A percentile compares a stretch with the other conserved stretches of the same genome.
These are phyloP conservation scores for Cavia aperea DNA, from an alignment of 2,113 vertebrate species.

Conservation along the genomic window DNA sequence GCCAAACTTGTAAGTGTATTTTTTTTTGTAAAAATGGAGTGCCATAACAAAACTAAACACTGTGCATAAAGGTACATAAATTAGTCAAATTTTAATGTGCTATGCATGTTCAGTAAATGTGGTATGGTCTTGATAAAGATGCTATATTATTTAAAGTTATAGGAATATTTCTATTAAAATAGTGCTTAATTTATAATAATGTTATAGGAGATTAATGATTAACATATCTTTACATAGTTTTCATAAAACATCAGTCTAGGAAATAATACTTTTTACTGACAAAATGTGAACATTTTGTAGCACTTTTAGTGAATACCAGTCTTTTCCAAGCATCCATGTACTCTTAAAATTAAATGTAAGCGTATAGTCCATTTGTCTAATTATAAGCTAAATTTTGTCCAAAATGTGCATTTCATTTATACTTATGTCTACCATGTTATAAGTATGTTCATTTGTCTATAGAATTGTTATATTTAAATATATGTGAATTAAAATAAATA, in stretches of 20 bases:
- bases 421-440: slow-evolving; percentile 56
- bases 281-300: slow-evolving; percentile 62
- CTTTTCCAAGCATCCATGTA: slow-evolving; percentile 31
- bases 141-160: slow-evolving; percentile 44
- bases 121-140: slow-evolving; percentile 34
- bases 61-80: slow-evolving; percentile 43
- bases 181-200: slow-evolving; percentile 36
- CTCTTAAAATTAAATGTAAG: slow-evolving; percentile 35
- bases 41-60: slow-evolving; percentile 53
- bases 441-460: slow-evolving; percentile 57
- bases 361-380: slow-evolving; percentile 29
- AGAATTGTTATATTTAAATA: slow-evolving; percentile 59
- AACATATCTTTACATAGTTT: slow-evolving; percentile 24
- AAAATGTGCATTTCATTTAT: slow-evolving; percentile 66
- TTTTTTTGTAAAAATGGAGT: slow-evolving; percentile 60
- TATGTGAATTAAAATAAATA: slow-evolving; percentile 61
- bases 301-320: slow-evolving; percentile 32
- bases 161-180: slow-evolving; percentile 46
- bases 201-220: slow-evolving; percentile 7
- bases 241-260: slow-evolving; percentile 30
- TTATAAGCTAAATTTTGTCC: slow-evolving; percentile 37
- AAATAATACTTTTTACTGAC: slow-evolving; percentile 41
- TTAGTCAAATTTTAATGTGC: slow-evolving; percentile 50
- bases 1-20: slow-evolving; percentile 63
- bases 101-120: slow-evolving; percentile 50